phyloP scores from a whole-genome alignment of 2,797 vertebrate genomes.

The Cuniculus paca region DNA sequence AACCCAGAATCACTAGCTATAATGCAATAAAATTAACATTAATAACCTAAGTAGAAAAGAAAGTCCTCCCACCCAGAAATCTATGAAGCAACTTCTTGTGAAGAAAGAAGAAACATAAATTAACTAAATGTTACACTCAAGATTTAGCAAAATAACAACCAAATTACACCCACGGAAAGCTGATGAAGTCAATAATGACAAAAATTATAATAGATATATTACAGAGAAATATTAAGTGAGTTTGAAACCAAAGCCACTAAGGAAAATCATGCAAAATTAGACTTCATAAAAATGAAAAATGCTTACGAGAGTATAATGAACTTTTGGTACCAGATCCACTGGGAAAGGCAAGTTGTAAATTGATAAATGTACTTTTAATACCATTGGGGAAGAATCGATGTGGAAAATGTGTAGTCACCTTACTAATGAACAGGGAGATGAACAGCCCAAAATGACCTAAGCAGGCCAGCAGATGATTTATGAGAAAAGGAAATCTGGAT shows the following conservation, averaged over 20 bases:
- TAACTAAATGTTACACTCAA: background rate
- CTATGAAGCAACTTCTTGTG: background rate
- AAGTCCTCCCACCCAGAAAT: background rate
- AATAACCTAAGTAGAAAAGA: background rate
- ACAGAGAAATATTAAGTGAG: background rate
- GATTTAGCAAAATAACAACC: background rate
- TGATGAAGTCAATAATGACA: background rate
- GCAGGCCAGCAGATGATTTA: rapidly evolving
- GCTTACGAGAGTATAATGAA: rapidly evolving
- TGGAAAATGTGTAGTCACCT: background rate
- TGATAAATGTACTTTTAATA: background rate
- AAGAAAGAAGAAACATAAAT: background rate
- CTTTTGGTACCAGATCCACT: background rate
- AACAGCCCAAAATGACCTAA: background rate
- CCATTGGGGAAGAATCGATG: background rate
- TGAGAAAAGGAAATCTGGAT: background rate
- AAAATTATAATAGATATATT: background rate
- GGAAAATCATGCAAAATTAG: background rate
- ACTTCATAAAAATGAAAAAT: background rate
- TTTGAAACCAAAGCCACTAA: background rate
- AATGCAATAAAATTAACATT: background rate
- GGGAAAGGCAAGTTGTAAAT: background rate
- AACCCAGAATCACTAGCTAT: background rate
- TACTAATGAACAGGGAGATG: background rate
- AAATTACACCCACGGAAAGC: background rate